Base-by-base conservation (phyloP, 1,140 invertebrate species). In the Sinonovacula constricta region DNA sequence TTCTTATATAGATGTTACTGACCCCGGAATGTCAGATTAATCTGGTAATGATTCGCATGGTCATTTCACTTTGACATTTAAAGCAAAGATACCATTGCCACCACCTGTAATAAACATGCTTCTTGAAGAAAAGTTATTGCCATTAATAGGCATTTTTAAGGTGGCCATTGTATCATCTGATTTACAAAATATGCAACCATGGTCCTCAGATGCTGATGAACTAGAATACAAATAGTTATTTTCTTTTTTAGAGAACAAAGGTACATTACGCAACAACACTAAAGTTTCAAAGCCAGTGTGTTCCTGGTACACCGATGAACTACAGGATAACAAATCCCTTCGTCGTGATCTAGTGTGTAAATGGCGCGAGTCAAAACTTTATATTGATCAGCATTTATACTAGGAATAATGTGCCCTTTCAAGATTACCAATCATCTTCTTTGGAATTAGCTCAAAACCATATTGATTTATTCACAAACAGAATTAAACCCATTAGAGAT, bases 41-140 rank as follows among this genome's bases (percentile, higher is more conserved):
- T 28, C 33, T n/a, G 71, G 71, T 3, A 54, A 53, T 7, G 26
- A 22, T 4, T 26, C 71, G 10, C 36, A 39, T 18, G 71, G 65
- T 36, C 71, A 75, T 26, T 53, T 53, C 24, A 60, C 59, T 14
- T 34, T 75, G n/a, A 31, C 31, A 22, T 65, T 63, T 34, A 51
- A 31, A 15, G 57, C 39, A 22, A n/a, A 62, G n/a, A 45, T 45
- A 10, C 5, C 70, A 18, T 62, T 0, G 31, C 70, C 33, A 33
- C 18, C 65, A 4, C 22, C 36, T 51, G 45, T 67, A 14, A 67
- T 24, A n/a, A 67, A 67, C 49, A 67, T 63, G 31, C n/a, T 4
- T 10, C 36, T 22, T 75, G 3, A 22, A 18, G 59, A 63, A 75
- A 75, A 54, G 10, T 53, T 30, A 24, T 30, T 22, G 22, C 60